phyloP scores from a whole-genome alignment of 2,888 invertebrate species.

The Carpatolechia fugitivella region DNA sequence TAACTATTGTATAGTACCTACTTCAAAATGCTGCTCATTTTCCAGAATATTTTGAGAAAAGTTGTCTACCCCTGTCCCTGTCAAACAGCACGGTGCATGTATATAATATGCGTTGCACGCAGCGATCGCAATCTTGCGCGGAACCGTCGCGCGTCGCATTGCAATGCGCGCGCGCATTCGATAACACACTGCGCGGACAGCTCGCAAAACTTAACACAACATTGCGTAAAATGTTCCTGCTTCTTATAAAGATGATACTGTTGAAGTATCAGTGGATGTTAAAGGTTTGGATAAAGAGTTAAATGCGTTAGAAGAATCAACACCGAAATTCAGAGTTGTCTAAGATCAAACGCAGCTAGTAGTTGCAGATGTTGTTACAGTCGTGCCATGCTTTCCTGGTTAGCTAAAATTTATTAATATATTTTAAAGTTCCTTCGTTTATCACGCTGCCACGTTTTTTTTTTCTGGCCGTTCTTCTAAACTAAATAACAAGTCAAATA shows the following conservation, averaged over 20 bases:
- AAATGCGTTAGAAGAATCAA: not conserved
- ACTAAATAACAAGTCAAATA: too few species aligned
- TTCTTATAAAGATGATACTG: not conserved
- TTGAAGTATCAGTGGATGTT: not conserved
- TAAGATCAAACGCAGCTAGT: not conserved
- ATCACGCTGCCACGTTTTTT: too few species aligned
- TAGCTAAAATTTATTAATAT: too few species aligned
- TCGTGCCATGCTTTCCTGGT: not conserved
- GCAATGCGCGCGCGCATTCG: conserved; percentile 30
- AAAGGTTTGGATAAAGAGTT: not conserved
- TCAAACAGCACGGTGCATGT: conserved; percentile 21
- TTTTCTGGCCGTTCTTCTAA: too few species aligned
- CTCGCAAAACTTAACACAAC: not conserved
- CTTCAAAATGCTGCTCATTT: too few species aligned
- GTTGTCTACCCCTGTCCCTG: conserved; percentile 2
- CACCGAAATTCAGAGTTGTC: not conserved
- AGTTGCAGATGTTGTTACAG: not conserved
- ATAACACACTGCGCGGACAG: not conserved
- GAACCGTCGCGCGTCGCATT: conserved; percentile 23
- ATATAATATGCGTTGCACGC: conserved; percentile 49
- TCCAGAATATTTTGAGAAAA: not conserved
- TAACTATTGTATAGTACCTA: too few species aligned
- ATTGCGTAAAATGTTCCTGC: not conserved
- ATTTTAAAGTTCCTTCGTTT: too few species aligned
- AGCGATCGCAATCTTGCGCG: conserved; percentile 57